Base-by-base conservation (phyloP, 2,888 invertebrate genomes). In the Eugnorisma glareosa region DNA sequence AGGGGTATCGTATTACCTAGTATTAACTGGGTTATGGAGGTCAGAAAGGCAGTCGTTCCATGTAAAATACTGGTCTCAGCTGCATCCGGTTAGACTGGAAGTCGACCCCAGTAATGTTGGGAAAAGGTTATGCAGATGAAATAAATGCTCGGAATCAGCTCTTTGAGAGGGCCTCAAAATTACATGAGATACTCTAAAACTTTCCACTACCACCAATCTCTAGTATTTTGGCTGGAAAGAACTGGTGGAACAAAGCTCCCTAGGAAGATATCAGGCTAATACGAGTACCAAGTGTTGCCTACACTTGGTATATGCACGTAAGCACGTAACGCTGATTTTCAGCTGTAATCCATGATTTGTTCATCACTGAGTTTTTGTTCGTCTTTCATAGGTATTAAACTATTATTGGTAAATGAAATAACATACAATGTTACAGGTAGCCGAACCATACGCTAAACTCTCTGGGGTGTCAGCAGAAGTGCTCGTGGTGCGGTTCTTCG, bases 401-500 rank as follows among this genome's bases (percentile, higher is more conserved):
- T 37, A 37, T 37, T 37, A 8, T 8, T 0, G 18, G 13, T 10
- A 40, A 31, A 31, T 40, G 6, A 45, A 63, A 28, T 51, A 0
- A 5, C 8, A 2, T 15, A 5, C 13, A 15, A 43, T 43, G 43
- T 43, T 86, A 2, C 81, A 97, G 97, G 95, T 97, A 11, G 97
- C 98, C 0, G 98, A 98, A 90, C 98, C 98, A 0, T 98, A 99
- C 91, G 97, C 98, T 0, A 97, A 97, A 88, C 94, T 98, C 69
- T 97, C 98, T 0, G 98, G 98, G 24, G 97, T 98, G 2, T 94
- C 97, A 40, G 97, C 97, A 8, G 98, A 99, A 83, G 98, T 98
- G 10, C 97, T 98, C 75, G 98, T 99, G 67, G 98, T 99, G 18
- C 97, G 98, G 88, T 99, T 99, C 96, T 99, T 99, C 93, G 99